phyloP scores from a whole-genome alignment of 2,113 vertebrate genomes.

The Ptychochromis oligacanthus region DNA sequence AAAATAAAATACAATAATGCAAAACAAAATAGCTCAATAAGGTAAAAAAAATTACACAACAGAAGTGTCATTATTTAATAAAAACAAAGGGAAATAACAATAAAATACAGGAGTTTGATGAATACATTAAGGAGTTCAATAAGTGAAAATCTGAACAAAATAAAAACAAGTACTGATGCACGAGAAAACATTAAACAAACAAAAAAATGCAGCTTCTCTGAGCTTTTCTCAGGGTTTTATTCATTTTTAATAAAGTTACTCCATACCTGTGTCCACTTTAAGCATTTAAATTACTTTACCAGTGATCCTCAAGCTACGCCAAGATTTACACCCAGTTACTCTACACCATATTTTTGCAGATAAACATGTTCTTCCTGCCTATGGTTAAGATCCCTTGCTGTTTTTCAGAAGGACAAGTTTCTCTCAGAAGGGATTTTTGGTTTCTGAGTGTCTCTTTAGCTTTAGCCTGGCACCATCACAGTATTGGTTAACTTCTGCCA shows the following conservation, averaged over 20 bases:
- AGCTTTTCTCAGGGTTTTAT: too few species aligned
- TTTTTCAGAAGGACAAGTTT: not conserved
- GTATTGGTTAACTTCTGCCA: not conserved
- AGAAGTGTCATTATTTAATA: not conserved
- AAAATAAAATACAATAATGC: not conserved
- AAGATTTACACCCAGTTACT: not conserved
- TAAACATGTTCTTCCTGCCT: not conserved
- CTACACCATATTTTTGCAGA: not conserved
- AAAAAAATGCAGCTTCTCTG: too few species aligned
- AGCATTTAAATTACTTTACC: not conserved
- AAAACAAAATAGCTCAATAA: not conserved
- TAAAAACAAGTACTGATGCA: too few species aligned
- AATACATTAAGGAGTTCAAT: not conserved
- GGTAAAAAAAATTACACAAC: not conserved
- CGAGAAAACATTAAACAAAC: not conserved
- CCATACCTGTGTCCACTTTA: not conserved
- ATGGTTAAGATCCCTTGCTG: not conserved
- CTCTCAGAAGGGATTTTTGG: not conserved
- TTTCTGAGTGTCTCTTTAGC: too few species aligned
- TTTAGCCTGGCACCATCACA: not conserved
- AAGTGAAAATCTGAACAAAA: not conserved
- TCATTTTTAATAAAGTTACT: too few species aligned
- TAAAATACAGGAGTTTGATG: not conserved
- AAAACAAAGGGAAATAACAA: not conserved
- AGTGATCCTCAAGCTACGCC: not conserved